phyloP scores from a whole-genome alignment of 2,888 invertebrate species.

The Arge pagana region DNA sequence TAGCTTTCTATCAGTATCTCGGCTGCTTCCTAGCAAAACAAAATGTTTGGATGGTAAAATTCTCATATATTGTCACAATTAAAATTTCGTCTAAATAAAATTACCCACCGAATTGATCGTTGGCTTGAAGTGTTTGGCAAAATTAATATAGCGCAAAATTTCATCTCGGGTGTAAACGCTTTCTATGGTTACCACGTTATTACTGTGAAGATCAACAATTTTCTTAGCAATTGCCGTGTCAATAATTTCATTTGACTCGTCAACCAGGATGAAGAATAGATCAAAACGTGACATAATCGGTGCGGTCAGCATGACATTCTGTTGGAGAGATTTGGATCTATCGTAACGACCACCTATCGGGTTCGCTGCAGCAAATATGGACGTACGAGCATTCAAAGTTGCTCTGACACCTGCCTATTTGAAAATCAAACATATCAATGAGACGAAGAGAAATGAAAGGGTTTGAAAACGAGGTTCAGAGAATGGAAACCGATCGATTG shows the following conservation, averaged over 20 bases:
- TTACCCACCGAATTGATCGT: slow-evolving; percentile 71
- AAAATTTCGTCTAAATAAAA: slow-evolving; percentile 5
- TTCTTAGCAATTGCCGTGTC: slow-evolving; percentile 97
- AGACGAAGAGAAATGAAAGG: slow-evolving; percentile 1
- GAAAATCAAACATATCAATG: slow-evolving; percentile 16
- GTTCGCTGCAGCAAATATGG: slow-evolving; percentile 97
- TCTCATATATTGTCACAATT: slow-evolving; percentile 3
- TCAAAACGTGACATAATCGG: slow-evolving; percentile 99
- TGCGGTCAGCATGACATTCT: slow-evolving; percentile 90
- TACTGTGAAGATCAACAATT: slow-evolving; percentile 92
- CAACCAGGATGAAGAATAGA: slow-evolving; percentile 96
- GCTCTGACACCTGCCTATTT: slow-evolving; percentile 91
- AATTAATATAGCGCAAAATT: slow-evolving; percentile 92
- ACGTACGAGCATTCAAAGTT: slow-evolving; percentile 95
- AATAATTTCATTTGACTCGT: slow-evolving; percentile 93
- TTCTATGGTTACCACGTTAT: slow-evolving; percentile 78
- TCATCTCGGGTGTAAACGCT: slow-evolving; percentile 87
- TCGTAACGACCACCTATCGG: slow-evolving; percentile 98
- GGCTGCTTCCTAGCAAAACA: slow-evolving; percentile 69
- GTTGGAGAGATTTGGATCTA: slow-evolving; percentile 88
- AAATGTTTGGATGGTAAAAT: neutral
- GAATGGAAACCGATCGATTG: neutral
- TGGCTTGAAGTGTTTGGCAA: slow-evolving; percentile 95
- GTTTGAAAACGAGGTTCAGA: neutral
- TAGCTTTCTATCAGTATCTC: slow-evolving; percentile 88